phyloP scores from a whole-genome alignment of 2,797 vertebrate species.

The Neopelma chrysocephalum region DNA sequence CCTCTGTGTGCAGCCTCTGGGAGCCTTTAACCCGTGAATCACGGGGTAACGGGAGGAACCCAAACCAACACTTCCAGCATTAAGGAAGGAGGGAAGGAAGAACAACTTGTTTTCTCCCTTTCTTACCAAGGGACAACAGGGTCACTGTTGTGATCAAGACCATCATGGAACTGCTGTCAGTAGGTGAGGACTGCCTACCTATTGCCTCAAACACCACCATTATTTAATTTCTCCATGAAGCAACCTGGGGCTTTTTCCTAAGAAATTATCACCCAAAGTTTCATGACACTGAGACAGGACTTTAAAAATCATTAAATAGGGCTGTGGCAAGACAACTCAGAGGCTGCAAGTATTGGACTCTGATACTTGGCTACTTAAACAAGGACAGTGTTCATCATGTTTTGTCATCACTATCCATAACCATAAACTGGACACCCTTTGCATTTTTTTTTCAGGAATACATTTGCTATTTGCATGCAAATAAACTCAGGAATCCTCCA shows the following conservation, averaged over 20 bases:
- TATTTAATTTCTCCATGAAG: not conserved
- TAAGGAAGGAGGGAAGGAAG: not conserved
- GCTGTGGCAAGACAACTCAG: not conserved
- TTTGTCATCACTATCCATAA: not conserved
- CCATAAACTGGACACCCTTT: not conserved
- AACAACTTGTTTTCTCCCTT: not conserved
- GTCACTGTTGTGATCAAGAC: not conserved
- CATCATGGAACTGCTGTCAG: fast-evolving
- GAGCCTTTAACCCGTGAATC: not conserved
- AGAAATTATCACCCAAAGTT: not conserved
- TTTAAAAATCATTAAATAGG: not conserved
- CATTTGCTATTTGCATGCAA: not conserved
- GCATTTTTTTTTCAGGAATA: not conserved
- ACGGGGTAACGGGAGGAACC: not conserved
- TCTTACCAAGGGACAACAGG: not conserved
- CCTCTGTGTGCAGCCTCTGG: not conserved
- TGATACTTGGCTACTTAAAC: not conserved
- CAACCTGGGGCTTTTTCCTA: not conserved
- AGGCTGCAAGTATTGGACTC: not conserved
- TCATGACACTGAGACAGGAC: fast-evolving
- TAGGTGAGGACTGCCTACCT: not conserved
- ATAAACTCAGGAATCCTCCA: not conserved
- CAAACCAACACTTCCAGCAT: not conserved
- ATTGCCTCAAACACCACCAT: not conserved
- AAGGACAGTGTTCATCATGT: fast-evolving